Base-by-base conservation (phyloP, 2,888 invertebrate species). In the Drosophila subsilvestris region DNA sequence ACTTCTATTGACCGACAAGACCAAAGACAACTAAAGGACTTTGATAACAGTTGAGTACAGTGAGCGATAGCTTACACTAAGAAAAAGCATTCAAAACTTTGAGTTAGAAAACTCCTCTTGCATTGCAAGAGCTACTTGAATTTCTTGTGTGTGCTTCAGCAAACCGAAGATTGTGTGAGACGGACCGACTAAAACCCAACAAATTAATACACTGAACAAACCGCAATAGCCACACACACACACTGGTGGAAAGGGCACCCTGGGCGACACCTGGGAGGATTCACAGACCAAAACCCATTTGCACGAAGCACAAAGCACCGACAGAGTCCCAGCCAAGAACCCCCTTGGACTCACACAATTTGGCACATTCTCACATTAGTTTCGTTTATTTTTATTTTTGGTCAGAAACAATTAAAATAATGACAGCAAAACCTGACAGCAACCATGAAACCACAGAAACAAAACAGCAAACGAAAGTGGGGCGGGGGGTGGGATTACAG, bases 321-420 rank as follows among this genome's bases (percentile, higher is more conserved):
- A 22, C 29, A 17, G 8, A 12, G 17, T 27, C 43, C 27, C 27
- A 7, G 4, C 27, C 27, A 27, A 9, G 3, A 2, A 2, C 9
- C 27, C 27, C 14, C 51, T 17, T 29, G 66, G 65, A 22, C 47
- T 25, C 58, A 68, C 43, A 71, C 69, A 63, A 56, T 51, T 69
- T 61, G 43, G 54, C 60, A 70, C 54, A 56, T 56, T 72, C 56
- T 43, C 66, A 69, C 73, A 62, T 62, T 57, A 76, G 58, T 51
- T 79, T 14, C 37, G 37, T 14, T 32, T 4, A 1, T 14, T 37
- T 14, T 37, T 37, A n/a, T 14, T 74, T 77, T 66, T 67, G 72
- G 67, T 65, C 69, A 43, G 14, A 57, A 74, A 78, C 86, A 83
- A 80, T 86, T 86, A 83, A 81, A 86, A 65, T 82, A 79, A 79